Evolutionary conservation across 1,140 invertebrate species (phyloP), one percentile per base, ranked within the genome.

Genomic region (Pseudomyrmex concolor): DNA sequence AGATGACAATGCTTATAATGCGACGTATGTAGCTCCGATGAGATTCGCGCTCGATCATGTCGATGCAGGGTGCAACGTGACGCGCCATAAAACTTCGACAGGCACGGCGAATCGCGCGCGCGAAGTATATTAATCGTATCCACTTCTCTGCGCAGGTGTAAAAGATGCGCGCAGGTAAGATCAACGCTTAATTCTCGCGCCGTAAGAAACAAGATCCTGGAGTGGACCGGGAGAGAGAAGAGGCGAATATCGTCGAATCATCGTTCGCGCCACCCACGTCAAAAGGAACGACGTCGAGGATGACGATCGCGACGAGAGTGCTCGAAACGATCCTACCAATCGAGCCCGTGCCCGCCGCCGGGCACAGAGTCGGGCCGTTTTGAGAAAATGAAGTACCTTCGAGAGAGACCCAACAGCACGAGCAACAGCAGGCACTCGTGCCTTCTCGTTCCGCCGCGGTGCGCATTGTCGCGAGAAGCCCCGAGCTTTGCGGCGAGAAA

Each of bases 241-340:
- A 54, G 22, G 54, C 57, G 66, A 60, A 67, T 34, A 83, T 68
- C 78, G 86, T 88, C 86, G 86, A 89, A 89, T 89, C 87, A 89
- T 89, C 78, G 60, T 88, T 48, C 72, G 78, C 70, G 77, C 87
- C 87, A 88, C 87, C 87, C 86, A 89, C 86, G 57, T 63, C 15
- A 68, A 73, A 80, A 87, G 64, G 72, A n/a, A 51, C 34, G 34
- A 34, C 62, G 72, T 57, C 55, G 54, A 68, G 55, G 57, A 55
- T 43, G 63, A 74, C 72, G 73, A 57, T 77, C 51, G 67, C 57
- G 60, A 54, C 60, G 60, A 83, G 73, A 74, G 72, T 84, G 64
- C 86, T 88, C 72, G 86, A 88, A 85, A 83, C 57, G 70, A 89
- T 85, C 87, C 86, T 78, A 76, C 83, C 86, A 83, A 88, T 85